Evolutionary conservation across 2,797 vertebrate species (phyloP).

Genomic region (Hydrocynus forskahlii): DNA sequence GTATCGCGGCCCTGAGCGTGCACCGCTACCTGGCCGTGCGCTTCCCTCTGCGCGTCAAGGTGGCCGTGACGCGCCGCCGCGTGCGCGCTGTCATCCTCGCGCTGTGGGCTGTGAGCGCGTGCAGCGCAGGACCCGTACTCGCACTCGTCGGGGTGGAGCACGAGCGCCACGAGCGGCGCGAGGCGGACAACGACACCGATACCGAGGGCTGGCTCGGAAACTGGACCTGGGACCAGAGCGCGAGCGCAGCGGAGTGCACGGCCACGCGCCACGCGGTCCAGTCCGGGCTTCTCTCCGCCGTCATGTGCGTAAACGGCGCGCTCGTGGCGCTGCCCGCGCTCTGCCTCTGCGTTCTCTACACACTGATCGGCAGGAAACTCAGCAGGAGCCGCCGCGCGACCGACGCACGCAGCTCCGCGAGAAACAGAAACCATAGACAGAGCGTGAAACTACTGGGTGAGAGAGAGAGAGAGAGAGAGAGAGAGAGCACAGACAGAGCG

Average conservation of each 20-base stretch:
- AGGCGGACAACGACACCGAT: slow-evolving; percentile 73
- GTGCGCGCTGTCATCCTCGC: slow-evolving; percentile 89
- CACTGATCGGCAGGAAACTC: slow-evolving; percentile 93
- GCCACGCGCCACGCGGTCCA: slow-evolving; percentile 92
- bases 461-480: slow-evolving; percentile 32
- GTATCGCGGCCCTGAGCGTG: slow-evolving; percentile 95
- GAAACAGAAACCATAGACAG: slow-evolving; percentile 93
- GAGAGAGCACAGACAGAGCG: not conserved
- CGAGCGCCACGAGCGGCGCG: slow-evolving; percentile 81
- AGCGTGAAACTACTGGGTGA: slow-evolving; percentile 97
- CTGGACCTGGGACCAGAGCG: not conserved
- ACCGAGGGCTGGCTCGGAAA: not conserved
- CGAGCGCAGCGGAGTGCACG: slow-evolving; percentile 80
- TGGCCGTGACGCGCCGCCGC: slow-evolving; percentile 90
- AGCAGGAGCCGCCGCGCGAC: slow-evolving; percentile 79
- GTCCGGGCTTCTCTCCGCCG: slow-evolving; percentile 92
- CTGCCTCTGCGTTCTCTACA: slow-evolving; percentile 94
- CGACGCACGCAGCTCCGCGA: slow-evolving; percentile 37
- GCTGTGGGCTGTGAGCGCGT: slow-evolving; percentile 89
- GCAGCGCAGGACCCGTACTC: slow-evolving; percentile 94
- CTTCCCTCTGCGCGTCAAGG: slow-evolving; percentile 93
- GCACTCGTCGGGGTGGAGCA: slow-evolving; percentile 93
- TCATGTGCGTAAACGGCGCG: slow-evolving; percentile 92
- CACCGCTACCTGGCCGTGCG: slow-evolving; percentile 96
- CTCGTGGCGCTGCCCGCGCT: slow-evolving; percentile 98